Evolutionary conservation across 2,113 vertebrate species (phyloP), one percentile per base, ranked within the genome.

Genomic region (Phylloscopus whistleri): DNA sequence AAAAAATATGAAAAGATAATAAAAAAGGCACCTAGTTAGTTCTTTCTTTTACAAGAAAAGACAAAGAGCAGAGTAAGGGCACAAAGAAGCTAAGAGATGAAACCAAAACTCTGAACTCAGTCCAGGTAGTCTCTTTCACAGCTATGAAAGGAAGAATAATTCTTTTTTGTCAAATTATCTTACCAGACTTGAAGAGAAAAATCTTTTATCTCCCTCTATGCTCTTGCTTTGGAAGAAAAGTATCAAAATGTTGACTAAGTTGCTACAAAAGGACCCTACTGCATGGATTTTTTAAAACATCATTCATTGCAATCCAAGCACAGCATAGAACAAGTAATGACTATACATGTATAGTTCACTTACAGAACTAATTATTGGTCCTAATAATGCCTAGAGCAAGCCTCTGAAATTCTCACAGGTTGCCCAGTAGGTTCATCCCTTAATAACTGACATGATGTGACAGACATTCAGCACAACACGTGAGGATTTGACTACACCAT

Each of bases 381-480:
- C 64, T 63, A 92, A 67, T 55, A 81, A 81, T 37, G 46, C 70
- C 82, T 69, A 60, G 22, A 68, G 77, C 4, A 10, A 43, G 14
- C 27, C 21, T 90, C 63, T 63, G 41, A 92, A 88, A 59, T 51
- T 67, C 67, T 84, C 2, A 0, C 49, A 39, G 64, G 56, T 87
- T 76, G 66, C 84, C 62, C 89, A 82, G 62, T 53, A 66, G 89
- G 74, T 60, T 91, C 37, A 4, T 51, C 89, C 49, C 69, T 91
- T 82, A 85, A 60, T 53, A 91, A 89, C 18, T 62, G 87, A 66
- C 21, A 7, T 7, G 66, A 84, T 53, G 58, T 51, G 89, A 89
- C 70, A 87, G 87, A 51, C 72, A 37, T 27, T 72, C 48, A 72
- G 77, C 77, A 52, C 3, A 1, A 87, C 0, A 0, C 0, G 0